Base-by-base conservation (phyloP, 2,797 vertebrate species). In the Sebastiscus tertius region DNA sequence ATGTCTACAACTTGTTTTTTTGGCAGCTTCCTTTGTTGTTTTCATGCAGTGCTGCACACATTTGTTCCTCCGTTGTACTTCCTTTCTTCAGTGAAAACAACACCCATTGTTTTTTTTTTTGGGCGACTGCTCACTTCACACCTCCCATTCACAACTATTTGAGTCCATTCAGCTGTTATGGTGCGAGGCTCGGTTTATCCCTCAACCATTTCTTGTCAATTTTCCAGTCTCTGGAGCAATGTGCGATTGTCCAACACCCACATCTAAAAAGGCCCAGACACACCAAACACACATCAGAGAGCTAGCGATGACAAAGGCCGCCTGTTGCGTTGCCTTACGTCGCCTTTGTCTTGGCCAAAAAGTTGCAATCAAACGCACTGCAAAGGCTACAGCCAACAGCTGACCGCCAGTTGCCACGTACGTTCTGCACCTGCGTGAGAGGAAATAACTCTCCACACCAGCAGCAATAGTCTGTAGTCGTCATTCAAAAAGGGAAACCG, bases 91-190 rank as follows among this genome's bases (percentile, higher is more conserved):
- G 55, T 49, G 58, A 81, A 82, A 84, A 85, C 70, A 64, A 80
- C 56, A 76, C 72, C 64, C 69, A 27, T 66, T 80, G 73, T 84
- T 78, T 27, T 80, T 59, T 7, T 59, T 8, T 72, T 59, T 6
- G 74, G 36, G 72, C 27, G 16, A 60, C 39, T 58, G 76, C 54
- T 85, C 85, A 82, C 54, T 82, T 87, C 81, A 81, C 84, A 88
- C 81, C 65, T 84, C 61, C 52, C 81, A 88, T 66, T 90, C 62
- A 80, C 54, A 87, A 78, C 72, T 69, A 67, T 59, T 61, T 39
- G 27, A 59, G 70, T 85, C 78, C 76, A 67, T 77, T 87, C 54
- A 83, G 71, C 76, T 56, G 71, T 65, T 82, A 18, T 8, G n/a
- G 31, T 31, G 68, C 0, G 4, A 72, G 16, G 54, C 59, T 70